phyloP scores from a whole-genome alignment of 2,113 vertebrate species.

The Triplophysa rosa region DNA sequence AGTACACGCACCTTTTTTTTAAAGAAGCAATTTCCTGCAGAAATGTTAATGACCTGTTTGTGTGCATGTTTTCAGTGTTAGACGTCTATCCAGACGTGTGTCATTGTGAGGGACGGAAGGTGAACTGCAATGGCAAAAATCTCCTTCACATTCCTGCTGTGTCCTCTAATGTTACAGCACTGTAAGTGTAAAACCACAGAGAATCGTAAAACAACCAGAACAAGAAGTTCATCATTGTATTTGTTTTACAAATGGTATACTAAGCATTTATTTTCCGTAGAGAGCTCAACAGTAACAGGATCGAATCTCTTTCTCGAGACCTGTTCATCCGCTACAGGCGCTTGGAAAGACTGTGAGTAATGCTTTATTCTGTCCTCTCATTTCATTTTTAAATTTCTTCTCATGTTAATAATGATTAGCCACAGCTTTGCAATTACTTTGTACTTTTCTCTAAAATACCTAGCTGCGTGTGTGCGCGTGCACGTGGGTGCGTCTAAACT shows the following conservation, averaged over 20 bases:
- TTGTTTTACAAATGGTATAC: not conserved
- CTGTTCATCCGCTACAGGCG: slow-evolving; percentile 58
- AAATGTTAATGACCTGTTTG: slow-evolving; percentile 4
- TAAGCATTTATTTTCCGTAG: slow-evolving; percentile 39
- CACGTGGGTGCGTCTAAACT: not conserved
- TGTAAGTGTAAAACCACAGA: slow-evolving; percentile 63
- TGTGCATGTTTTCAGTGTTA: slow-evolving; percentile 59
- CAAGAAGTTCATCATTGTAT: not conserved
- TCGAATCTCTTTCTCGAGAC: slow-evolving; percentile 55
- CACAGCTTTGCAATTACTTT: not conserved
- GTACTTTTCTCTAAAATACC: not conserved
- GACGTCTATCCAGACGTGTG: slow-evolving; percentile 62
- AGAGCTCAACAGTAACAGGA: slow-evolving; percentile 67
- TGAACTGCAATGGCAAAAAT: slow-evolving; percentile 64
- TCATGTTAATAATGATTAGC: not conserved
- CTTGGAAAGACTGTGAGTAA: slow-evolving; percentile 70
- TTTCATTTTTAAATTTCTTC: not conserved
- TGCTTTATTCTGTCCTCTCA: not conserved
- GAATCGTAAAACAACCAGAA: not conserved
- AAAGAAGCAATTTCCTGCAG: no score
- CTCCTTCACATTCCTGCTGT: slow-evolving; percentile 58
- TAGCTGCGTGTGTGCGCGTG: not conserved
- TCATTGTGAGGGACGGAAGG: slow-evolving; percentile 55
- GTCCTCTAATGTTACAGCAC: slow-evolving; percentile 63
- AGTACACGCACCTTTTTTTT: no score